Evolutionary conservation across 30 jellyfish, hydroid and myxozoan genomes (phyloP), one percentile per base, ranked within the genome.

Genomic region (Clytia hemisphaerica): DNA sequence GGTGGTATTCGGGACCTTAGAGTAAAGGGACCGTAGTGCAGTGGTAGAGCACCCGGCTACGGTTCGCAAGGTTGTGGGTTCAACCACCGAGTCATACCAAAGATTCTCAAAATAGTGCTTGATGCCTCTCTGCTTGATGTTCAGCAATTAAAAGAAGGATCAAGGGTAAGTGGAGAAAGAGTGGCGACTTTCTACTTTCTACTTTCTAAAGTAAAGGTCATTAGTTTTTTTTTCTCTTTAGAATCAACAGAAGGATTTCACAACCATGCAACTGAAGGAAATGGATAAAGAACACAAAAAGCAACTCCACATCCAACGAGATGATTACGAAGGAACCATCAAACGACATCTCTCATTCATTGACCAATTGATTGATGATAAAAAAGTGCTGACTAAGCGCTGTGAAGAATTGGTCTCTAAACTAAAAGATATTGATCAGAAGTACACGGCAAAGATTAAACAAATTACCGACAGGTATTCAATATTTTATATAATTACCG

Each of bases 261-360:
- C 97, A 19, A 19, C 93, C 6, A 67, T 80, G n/a, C 97, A 88
- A 46, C 29, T 80, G 58, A 81, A 71, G 36, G 97, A 79, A 24
- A 28, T 88, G 61, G 91, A 76, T 29, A 88, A 88, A 45, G 97
- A 88, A 50, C 97, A 88, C 86, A 88, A 88, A 58, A 92, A 88
- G 44, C 97, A 88, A 54, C 60, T 88, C 35, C 59, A 84, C 4
- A 31, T 88, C 50, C 97, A 88, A 57, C 37, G 97, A 30, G 80
- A 79, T 44, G 97, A 88, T 36, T 88, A 88, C 83, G 97, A 88
- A 71, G 77, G 78, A 7, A 88, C 97, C 4, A 88, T 88, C 14
- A 94, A 88, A 62, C 83, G 97, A 26, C 97, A 88, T 80, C 67
- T 88, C 46, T 88, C 97, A 1, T 88, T 88, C 40, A 88, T 88